Evolutionary conservation across 53 echinoderm and acorn worm species (phyloP), one percentile per base, ranked within the genome.

Genomic region (Crossaster papposus): DNA sequence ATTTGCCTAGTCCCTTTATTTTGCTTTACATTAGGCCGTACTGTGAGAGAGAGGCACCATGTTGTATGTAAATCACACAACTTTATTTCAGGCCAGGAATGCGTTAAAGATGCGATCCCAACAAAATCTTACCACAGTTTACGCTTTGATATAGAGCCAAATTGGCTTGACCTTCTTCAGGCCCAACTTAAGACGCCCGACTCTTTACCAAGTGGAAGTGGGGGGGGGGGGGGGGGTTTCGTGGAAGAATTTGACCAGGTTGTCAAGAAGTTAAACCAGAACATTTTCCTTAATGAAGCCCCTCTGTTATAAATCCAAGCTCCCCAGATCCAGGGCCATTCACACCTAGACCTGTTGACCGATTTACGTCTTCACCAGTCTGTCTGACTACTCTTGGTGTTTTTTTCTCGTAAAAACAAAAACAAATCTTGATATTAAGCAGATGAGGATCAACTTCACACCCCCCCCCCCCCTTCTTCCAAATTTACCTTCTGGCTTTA

Each of bases 271-370:
- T 24, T 78, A 18, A 78, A 51, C 30, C 6, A 28, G 78, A 22
- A 51, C 26, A 24, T 68, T 28, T 26, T 4, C 24, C 11, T 28
- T 68, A 68, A 68, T 28, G 34, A 74, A 36, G 22, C 75, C 44
- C 14, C 72, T 85, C 85, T 20, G n/a, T n/a, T n/a, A 85, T 85
- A 85, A 85, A 85, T 83, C 64, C 30, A 28, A 50, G 36, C 13
- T 51, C 50, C 38, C 28, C 51, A 28, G 44, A 44, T 83, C 28
- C 51, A 70, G 72, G 44, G 85, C 30, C 55, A 50, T 31, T 85
- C 72, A 85, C 85, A 71, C 72, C 54, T 53, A 52, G 73, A 85
- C 85, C 73, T 73, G 85, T 85, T 72, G 85, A 72, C 85, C 85
- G 85, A 85, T 72, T 72, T 85, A 85, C 80, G 36, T 4, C 37